Evolutionary conservation across 1,140 invertebrate genomes (phyloP), one percentile per base, ranked within the genome.

Genomic region (Panonychus citri): DNA sequence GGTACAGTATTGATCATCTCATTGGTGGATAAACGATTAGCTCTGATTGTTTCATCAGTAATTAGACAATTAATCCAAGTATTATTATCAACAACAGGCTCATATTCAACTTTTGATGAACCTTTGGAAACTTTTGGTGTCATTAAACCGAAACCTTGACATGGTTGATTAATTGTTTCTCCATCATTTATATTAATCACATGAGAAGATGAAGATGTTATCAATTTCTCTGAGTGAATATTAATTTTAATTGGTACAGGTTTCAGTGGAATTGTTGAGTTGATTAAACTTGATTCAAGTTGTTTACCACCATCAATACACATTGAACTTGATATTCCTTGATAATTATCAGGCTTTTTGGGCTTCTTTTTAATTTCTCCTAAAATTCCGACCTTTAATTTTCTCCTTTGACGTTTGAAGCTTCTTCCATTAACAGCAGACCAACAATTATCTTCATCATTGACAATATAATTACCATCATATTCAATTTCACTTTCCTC

Each of bases 1-100:
- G 82, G 76, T 19, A 59, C 34, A n/a, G n/a, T n/a, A n/a, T 56
- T 42, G 4, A 30, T 15, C 17, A 21, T 15, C 28, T 55, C 42
- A 4, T 27, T 21, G 19, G 30, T 37, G 30, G 28, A 17, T 37
- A 19, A n/a, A 2, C 1, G 21, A 13, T 25, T 24, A 19, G 12
- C 21, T 24, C n/a, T n/a, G n/a, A n/a, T 21, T 54, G 37, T n/a
- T 24, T 54, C 52, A 15, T 51, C 52, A 21, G 43, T 46, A n/a
- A n/a, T 46, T 46, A 4, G 21, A 54, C 37, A 15, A 54, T 21
- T 19, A 17, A 37, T 54, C 13, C 19, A 39, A 28, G 3, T 13
- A 25, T 54, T 24, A 7, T n/a, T 13, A 13, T 37, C 28, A 1
- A 2, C 21, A 25, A 8, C 27, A 51, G 34, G 15, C 27, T 54